Conservation (phyloP, 1,140 invertebrate genomes). For the Pseudomyrmex dendroicus region DNA sequence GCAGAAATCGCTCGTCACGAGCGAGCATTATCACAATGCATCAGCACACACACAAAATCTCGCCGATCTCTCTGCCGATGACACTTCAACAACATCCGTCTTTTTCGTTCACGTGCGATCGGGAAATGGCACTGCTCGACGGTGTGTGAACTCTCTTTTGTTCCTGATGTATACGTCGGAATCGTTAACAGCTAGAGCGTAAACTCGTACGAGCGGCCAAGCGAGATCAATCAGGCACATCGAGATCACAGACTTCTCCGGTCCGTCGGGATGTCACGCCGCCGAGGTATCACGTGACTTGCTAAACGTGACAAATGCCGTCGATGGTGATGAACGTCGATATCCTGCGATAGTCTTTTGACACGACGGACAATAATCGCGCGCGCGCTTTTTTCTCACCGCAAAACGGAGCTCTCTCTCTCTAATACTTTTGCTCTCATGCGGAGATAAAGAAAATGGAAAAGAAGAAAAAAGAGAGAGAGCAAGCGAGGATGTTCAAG, state of each 20-base stretch:
- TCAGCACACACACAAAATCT: slow-evolving; percentile 22
- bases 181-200: slow-evolving; percentile 11
- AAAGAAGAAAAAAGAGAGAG: slow-evolving; percentile 1
- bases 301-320: neutral
- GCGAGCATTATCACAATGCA: slow-evolving; percentile 38
- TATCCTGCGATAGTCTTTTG: neutral
- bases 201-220: slow-evolving; percentile 39
- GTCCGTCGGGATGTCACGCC: slow-evolving; percentile 60
- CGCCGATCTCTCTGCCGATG: slow-evolving; percentile 31
- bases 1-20: slow-evolving; percentile 30
- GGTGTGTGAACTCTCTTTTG: slow-evolving; percentile 13
- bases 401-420: neutral
- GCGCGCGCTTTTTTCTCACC: slow-evolving; percentile 2
- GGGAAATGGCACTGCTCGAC: slow-evolving; percentile 43
- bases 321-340: neutral
- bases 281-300: slow-evolving; percentile 45
- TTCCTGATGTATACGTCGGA: neutral
- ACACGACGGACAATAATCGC: slow-evolving; percentile 25
- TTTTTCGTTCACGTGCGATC: slow-evolving; percentile 5
- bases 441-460: neutral
- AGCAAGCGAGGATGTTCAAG: slow-evolving; percentile 31
- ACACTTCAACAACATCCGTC: slow-evolving; percentile 21
- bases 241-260: slow-evolving; percentile 70
- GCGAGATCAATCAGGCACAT: slow-evolving; percentile 70
- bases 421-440: slow-evolving; percentile 9